Evolutionary conservation across 1,140 invertebrate species (phyloP).

Genomic region (Oedothorax gibbosus): DNA sequence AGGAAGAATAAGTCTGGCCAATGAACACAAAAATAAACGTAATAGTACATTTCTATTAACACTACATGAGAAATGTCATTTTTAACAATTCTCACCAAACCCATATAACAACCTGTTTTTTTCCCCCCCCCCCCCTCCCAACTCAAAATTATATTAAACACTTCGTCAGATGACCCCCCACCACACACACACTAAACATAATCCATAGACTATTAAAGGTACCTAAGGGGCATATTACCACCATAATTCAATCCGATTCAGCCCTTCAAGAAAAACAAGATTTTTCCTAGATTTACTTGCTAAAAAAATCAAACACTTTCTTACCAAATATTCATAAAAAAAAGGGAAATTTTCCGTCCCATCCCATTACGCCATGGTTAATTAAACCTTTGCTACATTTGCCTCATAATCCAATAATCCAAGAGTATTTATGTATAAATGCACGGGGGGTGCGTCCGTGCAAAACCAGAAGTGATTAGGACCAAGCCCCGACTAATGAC

Average conservation of each 20-base stretch:
- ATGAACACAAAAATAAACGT: too few species aligned
- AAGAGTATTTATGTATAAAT: slow-evolving; percentile 27
- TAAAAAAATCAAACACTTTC: slow-evolving; percentile 34
- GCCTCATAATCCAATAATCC: slow-evolving; percentile 58
- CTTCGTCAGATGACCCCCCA: neutral
- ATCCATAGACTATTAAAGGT: too few species aligned
- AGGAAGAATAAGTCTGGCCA: too few species aligned
- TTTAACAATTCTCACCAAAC: neutral
- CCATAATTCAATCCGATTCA: slow-evolving; percentile 57
- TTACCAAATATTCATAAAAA: slow-evolving; percentile 34
- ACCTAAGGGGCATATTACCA: slow-evolving; percentile 45
- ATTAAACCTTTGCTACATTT: slow-evolving; percentile 40
- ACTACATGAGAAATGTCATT: too few species aligned
- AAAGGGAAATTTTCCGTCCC: slow-evolving; percentile 8
- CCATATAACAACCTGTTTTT: too few species aligned
- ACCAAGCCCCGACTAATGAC: slow-evolving; percentile 47
- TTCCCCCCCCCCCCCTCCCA: neutral
- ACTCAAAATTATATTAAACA: neutral
- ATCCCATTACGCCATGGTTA: slow-evolving; percentile 57
- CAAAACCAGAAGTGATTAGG: slow-evolving; percentile 46
- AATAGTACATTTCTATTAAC: too few species aligned
- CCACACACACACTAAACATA: too few species aligned
- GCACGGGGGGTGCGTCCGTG: neutral
- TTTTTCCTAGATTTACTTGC: too few species aligned
- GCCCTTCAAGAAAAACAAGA: too few species aligned